Percentiles rank a stretch among this genome's conserved stretches.
These are phyloP conservation scores for Polydrusus pterygomalis DNA, from an alignment of 2,888 invertebrate genomes.

Conservation along the genomic window DNA sequence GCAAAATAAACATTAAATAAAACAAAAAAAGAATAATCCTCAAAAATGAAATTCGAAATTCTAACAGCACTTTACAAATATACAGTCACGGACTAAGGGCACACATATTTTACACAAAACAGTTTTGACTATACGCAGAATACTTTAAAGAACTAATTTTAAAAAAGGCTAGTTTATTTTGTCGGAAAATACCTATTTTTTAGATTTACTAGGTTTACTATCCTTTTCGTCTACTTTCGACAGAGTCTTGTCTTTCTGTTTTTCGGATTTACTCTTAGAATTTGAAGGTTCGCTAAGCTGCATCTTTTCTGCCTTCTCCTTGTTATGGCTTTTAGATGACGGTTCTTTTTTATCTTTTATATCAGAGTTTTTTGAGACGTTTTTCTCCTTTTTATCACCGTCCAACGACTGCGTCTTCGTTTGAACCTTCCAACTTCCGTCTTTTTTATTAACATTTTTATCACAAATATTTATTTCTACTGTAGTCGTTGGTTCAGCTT, in stretches of 20 bases:
- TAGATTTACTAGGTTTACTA: constrained; percentile 41
- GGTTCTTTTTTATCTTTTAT: constrained; percentile 31
- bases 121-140: constrained; percentile 17
- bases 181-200: constrained; percentile 36
- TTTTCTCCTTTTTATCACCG: constrained; percentile 32
- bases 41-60: constrained; percentile 24
- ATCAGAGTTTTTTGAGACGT: constrained; percentile 10
- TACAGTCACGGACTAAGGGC: constrained; percentile 24
- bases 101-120: constrained; percentile 29
- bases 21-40: constrained; percentile 22
- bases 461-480: neutral
- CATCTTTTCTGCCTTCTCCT: constrained; percentile 22
- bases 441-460: constrained; percentile 26
- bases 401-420: constrained; percentile 24
- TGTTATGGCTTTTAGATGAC: constrained; percentile 7
- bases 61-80: constrained; percentile 29
- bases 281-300: constrained; percentile 9
- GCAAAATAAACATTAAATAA: neutral
- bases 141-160: neutral
- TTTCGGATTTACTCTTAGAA: constrained; percentile 41
- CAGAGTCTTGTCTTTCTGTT: constrained; percentile 37
- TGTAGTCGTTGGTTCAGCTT: neutral
- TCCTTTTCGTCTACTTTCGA: constrained; percentile 51
- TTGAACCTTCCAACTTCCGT: constrained; percentile 5
- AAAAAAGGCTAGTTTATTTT: constrained; percentile 16